phyloP scores from a whole-genome alignment of 2,113 vertebrate genomes.

The Toxostoma redivivum region DNA sequence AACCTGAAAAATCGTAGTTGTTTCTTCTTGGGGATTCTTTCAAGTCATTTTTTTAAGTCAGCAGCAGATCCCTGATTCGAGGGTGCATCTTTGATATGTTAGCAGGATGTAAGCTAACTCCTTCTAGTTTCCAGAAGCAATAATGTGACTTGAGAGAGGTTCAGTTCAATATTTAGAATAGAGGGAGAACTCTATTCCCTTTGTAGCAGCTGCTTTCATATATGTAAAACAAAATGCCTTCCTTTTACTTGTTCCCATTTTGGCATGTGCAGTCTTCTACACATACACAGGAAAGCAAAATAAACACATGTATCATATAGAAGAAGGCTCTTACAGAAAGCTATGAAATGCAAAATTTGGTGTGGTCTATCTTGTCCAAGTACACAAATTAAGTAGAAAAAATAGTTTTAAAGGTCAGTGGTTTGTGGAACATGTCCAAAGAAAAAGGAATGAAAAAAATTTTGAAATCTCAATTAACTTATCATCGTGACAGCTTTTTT shows the following conservation, averaged over 20 bases:
- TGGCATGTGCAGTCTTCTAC: not conserved
- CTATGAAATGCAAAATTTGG: not conserved
- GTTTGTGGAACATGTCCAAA: not conserved
- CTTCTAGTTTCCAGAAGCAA: not conserved
- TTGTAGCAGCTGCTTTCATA: not conserved
- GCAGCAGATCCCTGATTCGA: not conserved
- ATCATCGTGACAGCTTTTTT: conserved; percentile 18
- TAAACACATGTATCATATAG: not conserved
- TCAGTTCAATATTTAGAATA: not conserved
- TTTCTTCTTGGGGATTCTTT: not conserved
- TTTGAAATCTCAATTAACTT: conserved; percentile 34
- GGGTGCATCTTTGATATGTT: not conserved
- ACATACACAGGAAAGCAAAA: not conserved
- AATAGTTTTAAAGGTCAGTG: not conserved
- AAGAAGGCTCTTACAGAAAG: not conserved
- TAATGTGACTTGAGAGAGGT: not conserved
- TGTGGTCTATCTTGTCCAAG: not conserved
- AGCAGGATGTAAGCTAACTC: not conserved
- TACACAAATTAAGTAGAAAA: not conserved
- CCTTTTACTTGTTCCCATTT: not conserved
- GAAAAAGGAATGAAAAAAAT: not conserved
- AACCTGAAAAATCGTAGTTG: not conserved
- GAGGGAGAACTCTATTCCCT: not conserved
- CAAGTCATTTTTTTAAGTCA: not conserved
- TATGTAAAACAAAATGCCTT: not conserved